Conservation (phyloP, 2,113 vertebrate genomes). For the Hydropotes inermis region DNA sequence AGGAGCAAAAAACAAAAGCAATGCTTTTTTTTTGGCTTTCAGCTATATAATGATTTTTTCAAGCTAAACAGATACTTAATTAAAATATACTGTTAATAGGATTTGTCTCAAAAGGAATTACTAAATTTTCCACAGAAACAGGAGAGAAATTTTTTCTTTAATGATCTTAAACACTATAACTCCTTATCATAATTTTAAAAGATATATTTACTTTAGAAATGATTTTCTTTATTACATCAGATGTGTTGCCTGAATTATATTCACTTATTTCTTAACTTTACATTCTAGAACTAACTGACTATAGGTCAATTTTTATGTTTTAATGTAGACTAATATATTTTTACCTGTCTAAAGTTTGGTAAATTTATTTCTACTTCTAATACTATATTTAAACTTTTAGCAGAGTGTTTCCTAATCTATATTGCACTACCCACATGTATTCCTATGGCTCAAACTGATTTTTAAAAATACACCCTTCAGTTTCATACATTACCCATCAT, state of each 20-base stretch:
- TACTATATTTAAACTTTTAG: neutral
- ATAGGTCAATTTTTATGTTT: neutral
- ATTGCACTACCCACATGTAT: neutral
- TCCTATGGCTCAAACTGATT: neutral
- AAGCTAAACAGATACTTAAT: neutral
- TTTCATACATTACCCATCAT: neutral
- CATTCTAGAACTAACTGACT: neutral
- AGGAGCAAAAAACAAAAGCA: neutral
- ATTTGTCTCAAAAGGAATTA: neutral
- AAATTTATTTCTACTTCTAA: neutral
- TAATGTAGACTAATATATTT: neutral
- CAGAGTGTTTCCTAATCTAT: neutral
- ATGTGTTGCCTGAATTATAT: neutral
- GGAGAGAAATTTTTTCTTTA: neutral
- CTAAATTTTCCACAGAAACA: neutral
- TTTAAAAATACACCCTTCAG: neutral
- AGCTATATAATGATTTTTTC: neutral
- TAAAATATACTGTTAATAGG: neutral
- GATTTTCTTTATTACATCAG: neutral
- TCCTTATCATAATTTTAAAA: neutral
- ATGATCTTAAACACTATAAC: neutral
- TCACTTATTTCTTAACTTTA: neutral
- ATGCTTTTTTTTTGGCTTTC: neutral
- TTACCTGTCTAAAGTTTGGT: neutral
- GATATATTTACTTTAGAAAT: neutral